phyloP scores from a whole-genome alignment of 2,797 vertebrate genomes.

The Spinibarbus caldwelli region DNA sequence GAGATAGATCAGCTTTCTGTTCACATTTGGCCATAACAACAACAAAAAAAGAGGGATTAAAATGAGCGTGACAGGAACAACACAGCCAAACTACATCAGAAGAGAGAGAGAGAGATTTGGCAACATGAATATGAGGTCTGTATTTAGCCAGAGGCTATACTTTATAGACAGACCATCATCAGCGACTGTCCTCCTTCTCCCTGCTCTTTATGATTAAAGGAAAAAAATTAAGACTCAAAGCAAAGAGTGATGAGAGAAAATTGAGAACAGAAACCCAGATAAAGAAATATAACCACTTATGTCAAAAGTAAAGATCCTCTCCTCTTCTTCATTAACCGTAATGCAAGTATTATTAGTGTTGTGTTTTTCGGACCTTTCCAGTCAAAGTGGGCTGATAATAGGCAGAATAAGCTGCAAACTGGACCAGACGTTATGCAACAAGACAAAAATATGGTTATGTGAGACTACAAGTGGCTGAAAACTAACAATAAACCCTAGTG shows the following conservation, averaged over 20 bases:
- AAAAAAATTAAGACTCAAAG: not conserved
- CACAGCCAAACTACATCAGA: slow-evolving; percentile 38
- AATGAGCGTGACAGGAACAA: slow-evolving; percentile 24
- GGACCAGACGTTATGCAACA: not conserved
- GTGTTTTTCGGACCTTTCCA: not conserved
- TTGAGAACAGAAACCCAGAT: slow-evolving; percentile 29
- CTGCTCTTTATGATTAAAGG: slow-evolving; percentile 25
- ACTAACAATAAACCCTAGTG: not conserved
- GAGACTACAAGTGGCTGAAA: not conserved
- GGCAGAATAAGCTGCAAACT: not conserved
- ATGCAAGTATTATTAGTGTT: not conserved
- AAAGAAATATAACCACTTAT: too few relatives aligned
- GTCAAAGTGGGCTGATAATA: not conserved
- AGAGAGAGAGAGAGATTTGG: slow-evolving; percentile 32
- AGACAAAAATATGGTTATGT: not conserved
- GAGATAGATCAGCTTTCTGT: slow-evolving; percentile 20
- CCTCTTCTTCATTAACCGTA: not conserved
- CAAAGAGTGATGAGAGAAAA: not conserved
- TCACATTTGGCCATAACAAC: slow-evolving; percentile 18
- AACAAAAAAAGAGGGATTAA: slow-evolving; percentile 28
- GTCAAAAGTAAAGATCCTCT: slow-evolving; percentile 2
- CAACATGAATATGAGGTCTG: slow-evolving; percentile 40
- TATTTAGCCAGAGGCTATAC: slow-evolving; percentile 14
- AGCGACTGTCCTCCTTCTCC: slow-evolving; percentile 46
- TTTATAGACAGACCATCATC: slow-evolving; percentile 51